Evolutionary conservation across 2,797 vertebrate genomes (phyloP), one percentile per base, ranked within the genome.

Genomic region (Lepilemur ruficaudatus): DNA sequence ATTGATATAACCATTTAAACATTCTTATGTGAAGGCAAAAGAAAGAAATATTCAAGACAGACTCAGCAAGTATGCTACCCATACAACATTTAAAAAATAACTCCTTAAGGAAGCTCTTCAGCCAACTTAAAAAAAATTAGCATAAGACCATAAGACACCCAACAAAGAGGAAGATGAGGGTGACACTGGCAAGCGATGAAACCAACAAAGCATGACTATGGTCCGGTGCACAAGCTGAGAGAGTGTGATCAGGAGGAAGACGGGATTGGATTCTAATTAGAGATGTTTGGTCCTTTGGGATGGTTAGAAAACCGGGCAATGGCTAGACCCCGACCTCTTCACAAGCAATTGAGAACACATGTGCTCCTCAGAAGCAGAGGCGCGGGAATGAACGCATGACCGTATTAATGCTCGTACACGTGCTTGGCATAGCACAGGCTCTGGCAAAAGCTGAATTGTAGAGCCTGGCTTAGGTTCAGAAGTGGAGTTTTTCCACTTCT

Each of bases 381-480:
- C n/a, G 43, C 46, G 28, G 67, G 52, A 81, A 50, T 67, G 43
- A n/a, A 43, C 80, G 46, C 52, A 48, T 43, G 75, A 59, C 7
- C 41, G 17, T 57, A 72, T 43, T 52, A 63, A 41, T 61, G 79
- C 79, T 48, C 32, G 73, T 52, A 41, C 41, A 78, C 38, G 17
- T 75, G 69, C 35, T 61, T 48, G 35, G 84, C 14, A 15, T 8
- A 48, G 75, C 63, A 41, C 17, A 30, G 48, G 57, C 28, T 91
- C 15, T 50, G 67, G 55, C 20, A 73, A 41, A 52, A 18, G 48
- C 48, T 55, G 43, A 65, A 84, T 41, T 55, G 48, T 30, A 91
- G 69, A 52, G 28, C 80, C 57, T 95, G 88, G 48, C 65, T 89
- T 92, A 38, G 52, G 28, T 81, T 84, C 65, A 75, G 83, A 94